These are phyloP conservation scores for Drosophila dives DNA, from an alignment of 2,888 invertebrate species.

Conservation along the genomic window DNA sequence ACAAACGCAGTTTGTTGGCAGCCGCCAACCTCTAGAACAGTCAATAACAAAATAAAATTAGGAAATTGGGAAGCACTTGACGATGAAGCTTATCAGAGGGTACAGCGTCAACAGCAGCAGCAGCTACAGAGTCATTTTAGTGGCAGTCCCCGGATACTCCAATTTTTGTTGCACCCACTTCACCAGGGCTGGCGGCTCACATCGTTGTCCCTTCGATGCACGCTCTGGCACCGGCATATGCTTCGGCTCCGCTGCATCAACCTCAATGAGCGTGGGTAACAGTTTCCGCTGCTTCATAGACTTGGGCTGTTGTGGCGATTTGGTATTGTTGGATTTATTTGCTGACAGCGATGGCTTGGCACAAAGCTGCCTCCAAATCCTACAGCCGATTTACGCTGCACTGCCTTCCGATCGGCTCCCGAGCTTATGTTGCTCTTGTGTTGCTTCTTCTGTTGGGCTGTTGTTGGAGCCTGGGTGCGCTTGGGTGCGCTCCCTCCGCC, in stretches of 20 bases:
- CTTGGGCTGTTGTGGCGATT: neutral
- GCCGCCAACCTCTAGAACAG: no score
- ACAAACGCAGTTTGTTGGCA: conserved; percentile 8
- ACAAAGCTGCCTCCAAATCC: conserved; percentile 29
- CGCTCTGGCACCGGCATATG: neutral
- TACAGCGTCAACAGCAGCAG: no score
- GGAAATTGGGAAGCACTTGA: no score
- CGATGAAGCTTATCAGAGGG: no score
- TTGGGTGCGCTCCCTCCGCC: conserved; percentile 40
- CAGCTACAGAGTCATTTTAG: no score
- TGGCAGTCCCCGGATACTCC: no score
- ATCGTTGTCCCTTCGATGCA: conserved; percentile 13
- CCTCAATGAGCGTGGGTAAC: conserved; percentile 54
- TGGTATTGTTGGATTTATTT: neutral
- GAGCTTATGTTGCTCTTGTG: neutral
- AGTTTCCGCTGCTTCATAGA: conserved; percentile 46
- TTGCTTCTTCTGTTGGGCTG: conserved; percentile 1
- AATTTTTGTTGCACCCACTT: no score
- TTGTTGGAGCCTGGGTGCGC: conserved; percentile 17
- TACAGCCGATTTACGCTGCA: conserved; percentile 5
- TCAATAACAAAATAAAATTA: no score
- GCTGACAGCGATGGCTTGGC: neutral
- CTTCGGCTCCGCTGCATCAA: neutral
- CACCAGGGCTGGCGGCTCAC: neutral
- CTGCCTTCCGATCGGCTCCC: neutral